Base-by-base conservation (phyloP, 2,113 vertebrate species). In the Cygnus atratus region DNA sequence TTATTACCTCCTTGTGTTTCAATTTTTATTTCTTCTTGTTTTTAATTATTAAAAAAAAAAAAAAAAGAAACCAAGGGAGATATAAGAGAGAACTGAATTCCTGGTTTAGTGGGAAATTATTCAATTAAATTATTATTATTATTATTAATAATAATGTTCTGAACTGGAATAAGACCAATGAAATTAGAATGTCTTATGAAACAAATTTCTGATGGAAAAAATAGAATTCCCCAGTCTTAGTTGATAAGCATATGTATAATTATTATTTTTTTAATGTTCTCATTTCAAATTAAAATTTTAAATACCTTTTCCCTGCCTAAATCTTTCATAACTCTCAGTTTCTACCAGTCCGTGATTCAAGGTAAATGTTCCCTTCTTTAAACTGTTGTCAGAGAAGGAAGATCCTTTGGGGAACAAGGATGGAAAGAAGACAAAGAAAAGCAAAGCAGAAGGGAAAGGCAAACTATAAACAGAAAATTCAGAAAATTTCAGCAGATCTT, bases 1-100 rank as follows among this genome's bases (percentile, higher is more conserved):
- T 8, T 35, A 7, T 8, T 59, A 55, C 3, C 2, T 11, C 6
- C 37, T 1, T 1, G 18, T 22, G 48, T 35, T 77, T 65, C 5
- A 37, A 17, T 17, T 17, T 37, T n/a, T 12, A 8, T 7, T 74
- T 37, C 21, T 35, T 29, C 21, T 62, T 44, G 52, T 31, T 4
- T 46, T 48, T 4, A 31, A 26, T 48, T 48, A 48, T 48, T 48
- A 17, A 17, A 44, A 44, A 44, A 44, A 44, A 43, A 43, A 7
- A 44, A 17, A 44, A 44, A 44, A 18, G 46, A 91, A 76, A 1
- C 3, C 41, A 62, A 73, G 9, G 44, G 50, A 48, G 29, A 85
- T 87, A 73, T 10, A 11, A 11, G 19, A 85, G 14, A 61, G 3
- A 81, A 82, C 4, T 57, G 13, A 19, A 48, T 65, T 92, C n/a